Evolutionary conservation across 2,888 invertebrate genomes (phyloP).

Genomic region (Andrena trimmerana): DNA sequence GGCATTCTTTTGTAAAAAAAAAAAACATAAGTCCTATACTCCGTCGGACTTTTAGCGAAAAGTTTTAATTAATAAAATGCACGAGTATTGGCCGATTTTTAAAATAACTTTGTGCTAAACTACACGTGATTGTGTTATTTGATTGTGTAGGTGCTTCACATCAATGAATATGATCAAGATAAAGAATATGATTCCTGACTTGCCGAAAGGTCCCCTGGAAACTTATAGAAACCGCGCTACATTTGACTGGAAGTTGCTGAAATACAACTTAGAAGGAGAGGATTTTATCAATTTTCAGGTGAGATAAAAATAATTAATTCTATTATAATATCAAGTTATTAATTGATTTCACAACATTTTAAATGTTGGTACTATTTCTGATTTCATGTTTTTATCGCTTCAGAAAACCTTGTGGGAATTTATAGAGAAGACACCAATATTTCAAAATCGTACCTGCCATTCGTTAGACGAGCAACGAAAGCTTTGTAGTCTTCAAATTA

Average conservation of each 20-base stretch:
- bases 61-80: neutral
- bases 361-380: neutral
- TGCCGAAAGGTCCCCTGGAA: conserved; percentile 39
- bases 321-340: neutral
- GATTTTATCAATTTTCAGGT: conserved; percentile 41
- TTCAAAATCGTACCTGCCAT: conserved; percentile 13
- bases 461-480: conserved; percentile 43
- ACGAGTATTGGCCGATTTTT: neutral
- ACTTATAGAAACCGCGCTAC: conserved; percentile 42
- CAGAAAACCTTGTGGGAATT: conserved; percentile 43
- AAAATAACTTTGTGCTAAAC: neutral
- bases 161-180: neutral
- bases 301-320: neutral
- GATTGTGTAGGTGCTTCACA: neutral
- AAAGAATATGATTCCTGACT: conserved; percentile 20
- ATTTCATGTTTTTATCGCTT: neutral
- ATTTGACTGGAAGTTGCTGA: conserved; percentile 45
- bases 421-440: conserved; percentile 29
- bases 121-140: neutral
- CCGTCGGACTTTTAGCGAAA: neutral
- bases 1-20: neutral
- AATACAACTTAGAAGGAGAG: conserved; percentile 40
- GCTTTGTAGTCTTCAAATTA: conserved; percentile 35
- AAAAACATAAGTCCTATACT: neutral
- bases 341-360: neutral